phyloP scores from a whole-genome alignment of 2,113 vertebrate genomes.

The Caranx ignobilis region DNA sequence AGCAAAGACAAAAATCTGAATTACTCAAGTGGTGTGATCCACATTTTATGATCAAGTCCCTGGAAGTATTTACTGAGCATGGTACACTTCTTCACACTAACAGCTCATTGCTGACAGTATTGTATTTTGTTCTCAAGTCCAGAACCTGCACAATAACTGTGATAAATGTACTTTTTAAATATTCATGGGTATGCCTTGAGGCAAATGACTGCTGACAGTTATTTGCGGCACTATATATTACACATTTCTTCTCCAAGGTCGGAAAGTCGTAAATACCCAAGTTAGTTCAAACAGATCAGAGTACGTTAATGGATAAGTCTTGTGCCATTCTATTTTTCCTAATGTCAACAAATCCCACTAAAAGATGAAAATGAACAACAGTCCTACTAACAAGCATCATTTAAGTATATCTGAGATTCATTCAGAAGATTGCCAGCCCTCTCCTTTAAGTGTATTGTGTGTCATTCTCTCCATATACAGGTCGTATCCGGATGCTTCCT shows the following conservation, averaged over 20 bases:
- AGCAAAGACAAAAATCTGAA: not conserved
- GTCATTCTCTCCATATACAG: constrained; percentile 73
- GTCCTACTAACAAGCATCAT: no score
- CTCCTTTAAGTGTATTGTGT: not conserved
- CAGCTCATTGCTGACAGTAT: not conserved
- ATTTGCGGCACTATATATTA: not conserved
- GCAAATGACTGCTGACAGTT: not conserved
- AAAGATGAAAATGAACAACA: no score
- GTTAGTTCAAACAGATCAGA: not conserved
- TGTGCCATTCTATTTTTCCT: not conserved
- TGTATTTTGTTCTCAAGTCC: not conserved
- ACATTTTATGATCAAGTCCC: no score
- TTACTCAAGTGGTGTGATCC: not conserved
- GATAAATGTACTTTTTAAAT: not conserved
- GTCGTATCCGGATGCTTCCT: constrained; percentile 93
- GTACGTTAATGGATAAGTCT: not conserved
- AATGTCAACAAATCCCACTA: not conserved
- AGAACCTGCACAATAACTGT: not conserved
- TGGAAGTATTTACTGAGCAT: not conserved
- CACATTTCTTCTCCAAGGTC: not conserved
- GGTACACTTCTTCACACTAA: not conserved
- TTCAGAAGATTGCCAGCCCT: not conserved
- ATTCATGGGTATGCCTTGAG: not conserved
- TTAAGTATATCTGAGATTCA: not conserved
- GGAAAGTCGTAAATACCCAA: not conserved